A percentile compares a stretch with the other conserved stretches of the same genome.
phyloP scores from a whole-genome alignment of 2,797 vertebrate species.

The Caiman crocodilus region DNA sequence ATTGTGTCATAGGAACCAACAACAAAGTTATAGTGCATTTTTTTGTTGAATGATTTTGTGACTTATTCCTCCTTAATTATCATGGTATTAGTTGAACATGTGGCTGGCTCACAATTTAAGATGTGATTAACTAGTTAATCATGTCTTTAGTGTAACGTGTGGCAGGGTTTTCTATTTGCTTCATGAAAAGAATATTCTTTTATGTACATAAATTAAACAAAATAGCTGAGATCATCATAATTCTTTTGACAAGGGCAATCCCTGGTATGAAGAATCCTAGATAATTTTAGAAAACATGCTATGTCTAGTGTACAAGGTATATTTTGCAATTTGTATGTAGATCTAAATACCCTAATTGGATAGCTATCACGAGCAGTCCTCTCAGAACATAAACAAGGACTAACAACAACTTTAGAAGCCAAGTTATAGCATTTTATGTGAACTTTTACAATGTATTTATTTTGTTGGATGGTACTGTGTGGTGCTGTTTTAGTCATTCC shows the following conservation, averaged over 20 bases:
- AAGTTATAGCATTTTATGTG: conserved; percentile 20
- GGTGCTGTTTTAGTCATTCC: not conserved
- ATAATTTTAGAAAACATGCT: not conserved
- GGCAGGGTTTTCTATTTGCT: not conserved
- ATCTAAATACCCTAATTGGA: not conserved
- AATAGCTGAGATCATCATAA: not conserved
- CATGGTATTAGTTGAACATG: no score
- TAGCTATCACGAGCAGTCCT: not conserved
- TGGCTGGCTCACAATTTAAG: no score
- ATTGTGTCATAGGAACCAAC: no score
- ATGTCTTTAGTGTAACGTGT: no score
- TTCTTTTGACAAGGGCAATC: not conserved
- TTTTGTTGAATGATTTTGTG: no score
- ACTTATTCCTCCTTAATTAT: no score
- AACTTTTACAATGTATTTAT: not conserved
- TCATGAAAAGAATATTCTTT: not conserved
- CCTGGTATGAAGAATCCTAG: not conserved
- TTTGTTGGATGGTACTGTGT: not conserved
- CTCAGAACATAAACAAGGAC: not conserved
- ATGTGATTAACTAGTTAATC: no score
- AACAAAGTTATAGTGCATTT: no score
- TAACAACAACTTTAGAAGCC: not conserved
- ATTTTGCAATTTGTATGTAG: not conserved
- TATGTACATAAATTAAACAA: not conserved
- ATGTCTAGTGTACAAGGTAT: not conserved